Conservation (phyloP, 2,797 vertebrate species). For the Acridotheres tristis region DNA sequence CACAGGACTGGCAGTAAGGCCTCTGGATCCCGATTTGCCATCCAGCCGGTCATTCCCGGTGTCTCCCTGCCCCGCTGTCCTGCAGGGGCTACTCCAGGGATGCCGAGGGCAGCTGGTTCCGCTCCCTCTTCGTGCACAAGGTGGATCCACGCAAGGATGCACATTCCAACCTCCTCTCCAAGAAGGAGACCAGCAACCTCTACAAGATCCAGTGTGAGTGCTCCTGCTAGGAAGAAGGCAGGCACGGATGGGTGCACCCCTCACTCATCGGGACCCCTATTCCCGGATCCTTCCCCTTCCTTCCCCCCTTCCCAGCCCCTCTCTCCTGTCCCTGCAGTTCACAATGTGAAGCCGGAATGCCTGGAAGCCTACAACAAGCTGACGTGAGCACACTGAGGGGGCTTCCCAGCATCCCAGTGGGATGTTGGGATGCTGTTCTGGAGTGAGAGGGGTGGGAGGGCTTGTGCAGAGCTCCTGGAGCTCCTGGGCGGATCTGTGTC, state of each 20-base stretch:
- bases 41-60: neutral
- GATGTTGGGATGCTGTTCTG: neutral
- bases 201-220: slow-evolving; percentile 96
- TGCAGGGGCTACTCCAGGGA: slow-evolving; percentile 78
- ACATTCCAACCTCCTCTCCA: slow-evolving; percentile 95
- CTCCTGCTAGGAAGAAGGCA: accelerated
- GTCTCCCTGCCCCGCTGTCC: neutral
- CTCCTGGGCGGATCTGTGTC: neutral
- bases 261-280: accelerated
- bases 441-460: neutral
- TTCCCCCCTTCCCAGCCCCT: neutral
- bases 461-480: neutral
- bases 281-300: neutral
- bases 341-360: slow-evolving; percentile 92
- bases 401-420: accelerated
- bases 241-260: neutral
- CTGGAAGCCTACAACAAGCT: slow-evolving; percentile 89
- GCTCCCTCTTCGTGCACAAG: slow-evolving; percentile 91
- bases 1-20: neutral
- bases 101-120: slow-evolving; percentile 90
- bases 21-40: neutral
- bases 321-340: slow-evolving; percentile 79
- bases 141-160: slow-evolving; percentile 94
- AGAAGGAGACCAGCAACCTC: slow-evolving; percentile 93
- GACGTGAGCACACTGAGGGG: slow-evolving; percentile 77